Conservation (phyloP, 30 jellyfish, hydroid and myxozoan genomes). For the Aurelia aurita complex sp. Pacific region DNA sequence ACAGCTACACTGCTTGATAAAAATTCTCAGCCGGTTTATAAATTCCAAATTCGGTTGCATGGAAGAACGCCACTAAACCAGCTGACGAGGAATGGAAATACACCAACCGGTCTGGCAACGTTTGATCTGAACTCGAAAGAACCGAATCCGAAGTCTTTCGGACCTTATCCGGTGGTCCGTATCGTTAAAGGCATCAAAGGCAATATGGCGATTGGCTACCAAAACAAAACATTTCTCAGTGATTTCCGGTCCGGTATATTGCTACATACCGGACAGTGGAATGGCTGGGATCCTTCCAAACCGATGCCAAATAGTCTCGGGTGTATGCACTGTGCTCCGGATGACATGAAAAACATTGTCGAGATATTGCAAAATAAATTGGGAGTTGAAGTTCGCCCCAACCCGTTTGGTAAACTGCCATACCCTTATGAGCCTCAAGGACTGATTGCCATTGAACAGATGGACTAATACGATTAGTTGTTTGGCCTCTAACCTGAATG, state of each 20-base stretch:
- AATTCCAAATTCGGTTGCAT: slow-evolving; percentile 70
- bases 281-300: slow-evolving; percentile 67
- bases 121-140: slow-evolving; percentile 78
- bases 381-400: slow-evolving; percentile 67
- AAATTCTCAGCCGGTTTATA: slow-evolving; percentile 44
- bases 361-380: slow-evolving; percentile 44
- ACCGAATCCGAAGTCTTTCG: slow-evolving; percentile 69
- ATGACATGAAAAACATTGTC: slow-evolving; percentile 57
- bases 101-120: slow-evolving; percentile 84
- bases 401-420: slow-evolving; percentile 86
- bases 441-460: slow-evolving; percentile 72
- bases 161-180: slow-evolving; percentile 89
- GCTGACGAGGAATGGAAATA: slow-evolving; percentile 84
- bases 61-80: slow-evolving; percentile 75
- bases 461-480: slow-evolving; percentile 19
- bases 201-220: slow-evolving; percentile 81
- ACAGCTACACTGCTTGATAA: slow-evolving; percentile 64
- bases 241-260: slow-evolving; percentile 75
- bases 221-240: slow-evolving; percentile 78
- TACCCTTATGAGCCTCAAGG: slow-evolving; percentile 89
- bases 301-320: slow-evolving; percentile 93
- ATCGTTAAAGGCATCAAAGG: slow-evolving; percentile 81
- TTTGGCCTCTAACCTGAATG: too few species aligned
- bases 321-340: slow-evolving; percentile 90
- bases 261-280: slow-evolving; percentile 90